phyloP scores from a whole-genome alignment of 2,113 vertebrate genomes.

The Rhadina sibilatrix region DNA sequence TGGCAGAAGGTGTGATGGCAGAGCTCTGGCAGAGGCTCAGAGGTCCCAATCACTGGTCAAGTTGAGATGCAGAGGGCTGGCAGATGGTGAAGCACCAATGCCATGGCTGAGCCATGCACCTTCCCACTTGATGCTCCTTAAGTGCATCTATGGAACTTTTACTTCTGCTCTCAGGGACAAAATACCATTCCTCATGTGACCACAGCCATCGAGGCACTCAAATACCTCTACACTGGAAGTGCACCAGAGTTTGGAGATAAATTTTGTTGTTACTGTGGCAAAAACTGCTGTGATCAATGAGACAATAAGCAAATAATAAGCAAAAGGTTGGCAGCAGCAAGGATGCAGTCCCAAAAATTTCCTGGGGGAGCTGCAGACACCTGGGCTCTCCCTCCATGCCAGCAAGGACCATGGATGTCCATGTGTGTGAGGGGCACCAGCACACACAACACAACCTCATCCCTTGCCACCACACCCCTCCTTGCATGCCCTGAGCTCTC shows the following conservation, averaged over 20 bases:
- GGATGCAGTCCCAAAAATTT: neutral
- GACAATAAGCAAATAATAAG: neutral
- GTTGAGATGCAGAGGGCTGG: neutral
- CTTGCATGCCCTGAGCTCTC: neutral
- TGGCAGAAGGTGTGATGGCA: neutral
- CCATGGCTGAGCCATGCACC: neutral
- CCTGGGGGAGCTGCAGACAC: neutral
- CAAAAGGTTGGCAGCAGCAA: neutral
- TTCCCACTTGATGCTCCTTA: neutral
- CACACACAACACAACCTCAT: neutral
- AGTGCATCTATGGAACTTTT: neutral
- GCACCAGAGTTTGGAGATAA: neutral
- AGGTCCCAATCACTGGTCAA: neutral
- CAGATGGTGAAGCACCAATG: fast-evolving
- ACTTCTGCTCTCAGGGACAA: neutral
- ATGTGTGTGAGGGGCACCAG: neutral
- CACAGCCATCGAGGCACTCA: neutral
- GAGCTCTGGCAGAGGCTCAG: neutral
- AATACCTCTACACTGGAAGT: neutral
- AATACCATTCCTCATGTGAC: neutral
- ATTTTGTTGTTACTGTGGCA: neutral
- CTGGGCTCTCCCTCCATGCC: neutral
- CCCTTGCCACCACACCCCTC: neutral
- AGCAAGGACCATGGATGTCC: neutral
- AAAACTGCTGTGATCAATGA: neutral